These are phyloP conservation scores for Centropyge bicolor DNA, from an alignment of 2,797 vertebrate species.

Conservation along the genomic window DNA sequence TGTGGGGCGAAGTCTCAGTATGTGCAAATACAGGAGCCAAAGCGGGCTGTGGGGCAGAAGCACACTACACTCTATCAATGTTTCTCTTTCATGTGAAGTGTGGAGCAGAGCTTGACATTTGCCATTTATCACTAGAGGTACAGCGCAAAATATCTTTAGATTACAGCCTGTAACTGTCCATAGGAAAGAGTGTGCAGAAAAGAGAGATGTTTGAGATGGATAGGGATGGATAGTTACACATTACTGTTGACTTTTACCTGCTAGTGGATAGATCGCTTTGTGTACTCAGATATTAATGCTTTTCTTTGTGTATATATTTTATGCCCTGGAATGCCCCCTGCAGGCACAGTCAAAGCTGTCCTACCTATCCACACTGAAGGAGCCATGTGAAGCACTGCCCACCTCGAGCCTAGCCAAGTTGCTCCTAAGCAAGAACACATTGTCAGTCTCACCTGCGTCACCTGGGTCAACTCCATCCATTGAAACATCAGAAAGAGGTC, in stretches of 20 bases:
- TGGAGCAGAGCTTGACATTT: conserved; percentile 35
- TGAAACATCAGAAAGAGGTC: conserved; percentile 85
- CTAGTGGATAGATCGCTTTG: background rate
- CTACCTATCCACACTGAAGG: conserved; percentile 81
- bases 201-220: background rate
- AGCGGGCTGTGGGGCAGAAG: conserved; percentile 14
- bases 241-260: background rate
- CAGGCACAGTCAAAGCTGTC: conserved; percentile 53
- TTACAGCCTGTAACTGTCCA: conserved; percentile 5
- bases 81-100: conserved; percentile 37
- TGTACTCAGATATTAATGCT: conserved; percentile 10
- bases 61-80: conserved; percentile 23
- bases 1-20: conserved; percentile 25
- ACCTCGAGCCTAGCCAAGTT: conserved; percentile 75
- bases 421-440: conserved; percentile 79
- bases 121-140: conserved; percentile 30
- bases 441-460: conserved; percentile 83
- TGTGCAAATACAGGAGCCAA: background rate
- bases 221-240: background rate
- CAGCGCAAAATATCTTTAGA: conserved; percentile 25
- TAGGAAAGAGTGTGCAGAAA: background rate
- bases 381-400: conserved; percentile 83
- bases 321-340: background rate
- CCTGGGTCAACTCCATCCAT: conserved; percentile 86
- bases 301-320: conserved; percentile 17